Evolutionary conservation across 92 coral and sea anemone species (phyloP), one percentile per base, ranked within the genome.

Genomic region (Heliopora coerulea): DNA sequence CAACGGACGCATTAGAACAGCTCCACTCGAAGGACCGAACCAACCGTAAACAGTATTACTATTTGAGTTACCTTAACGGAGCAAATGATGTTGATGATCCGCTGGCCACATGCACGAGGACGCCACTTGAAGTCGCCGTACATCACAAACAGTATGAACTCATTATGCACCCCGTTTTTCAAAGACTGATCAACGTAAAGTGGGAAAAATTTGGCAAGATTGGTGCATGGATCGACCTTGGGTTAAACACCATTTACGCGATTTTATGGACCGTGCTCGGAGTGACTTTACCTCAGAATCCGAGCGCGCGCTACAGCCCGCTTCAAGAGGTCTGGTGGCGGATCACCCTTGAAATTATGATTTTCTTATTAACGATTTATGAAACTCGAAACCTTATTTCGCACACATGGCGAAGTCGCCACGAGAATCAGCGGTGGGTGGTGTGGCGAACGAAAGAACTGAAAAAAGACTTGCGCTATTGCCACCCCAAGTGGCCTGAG

Each of bases 401-500:
- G 59, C 96, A 93, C 56, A 87, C 79, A 34, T 90, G 80, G 49
- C 78, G 83, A 49, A 90, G 96, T 1, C 91, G 87, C 72, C 84
- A 91, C 56, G 98, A 93, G 28, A 95, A 90, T 75, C 82, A 88
- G 9, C 74, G 83, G 20, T 93, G 98, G 98, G 84, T 83, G n/a
- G 83, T 83, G 58, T 93, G 98, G 98, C 85, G 96, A 37, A 96
- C 82, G 75, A 74, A 75, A 1, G 93, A 93, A 37, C 79, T 93
- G 10, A 73, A 89, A 28, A 68, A 88, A 66, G 98, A 93, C 25
- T 49, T 93, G 58, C 87, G 83, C 63, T 81, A 80, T 80, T 93
- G 98, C 49, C 98, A 93, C 54, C 98, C 98, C 62, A 74, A 96
- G 49, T 93, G 98, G 98, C 98, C 98, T 56, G 98, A 96, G 62